phyloP scores from a whole-genome alignment of 2,888 invertebrate species.

The Ophonus ardosiacus region DNA sequence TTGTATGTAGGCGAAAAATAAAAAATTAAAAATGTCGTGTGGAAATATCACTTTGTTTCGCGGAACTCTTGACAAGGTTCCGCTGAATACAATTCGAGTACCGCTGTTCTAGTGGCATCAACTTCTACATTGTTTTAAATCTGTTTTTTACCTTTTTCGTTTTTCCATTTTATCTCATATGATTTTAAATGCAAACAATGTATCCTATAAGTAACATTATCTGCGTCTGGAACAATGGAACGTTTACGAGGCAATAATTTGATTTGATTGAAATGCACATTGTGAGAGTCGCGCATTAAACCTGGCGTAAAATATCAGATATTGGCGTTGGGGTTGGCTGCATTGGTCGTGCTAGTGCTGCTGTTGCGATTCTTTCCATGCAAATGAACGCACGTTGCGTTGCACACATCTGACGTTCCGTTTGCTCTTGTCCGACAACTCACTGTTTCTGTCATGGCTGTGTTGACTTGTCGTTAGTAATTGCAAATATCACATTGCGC shows the following conservation, averaged over 20 bases:
- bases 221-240: conserved; percentile 14
- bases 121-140: too few relatives aligned
- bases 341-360: background rate
- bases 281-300: conserved; percentile 16
- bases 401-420: conserved; percentile 31
- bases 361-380: conserved; percentile 16
- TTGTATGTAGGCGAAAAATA: too few relatives aligned
- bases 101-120: too few relatives aligned
- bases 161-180: background rate
- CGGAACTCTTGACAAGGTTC: too few relatives aligned
- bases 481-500: conserved; percentile 1
- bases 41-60: too few relatives aligned
- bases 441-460: background rate
- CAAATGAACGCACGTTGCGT: conserved; percentile 21
- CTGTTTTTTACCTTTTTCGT: background rate
- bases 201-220: conserved; percentile 11
- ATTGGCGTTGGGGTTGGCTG: conserved; percentile 32
- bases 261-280: conserved; percentile 36
- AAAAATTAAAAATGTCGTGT: too few relatives aligned
- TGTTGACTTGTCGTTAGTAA: conserved; percentile 36
- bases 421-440: conserved; percentile 16
- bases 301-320: conserved; percentile 38
- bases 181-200: conserved; percentile 15
- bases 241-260: conserved; percentile 41
- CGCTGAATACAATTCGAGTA: too few relatives aligned